Base-by-base conservation (phyloP, 2,797 vertebrate species). In the Rhinella marina region DNA sequence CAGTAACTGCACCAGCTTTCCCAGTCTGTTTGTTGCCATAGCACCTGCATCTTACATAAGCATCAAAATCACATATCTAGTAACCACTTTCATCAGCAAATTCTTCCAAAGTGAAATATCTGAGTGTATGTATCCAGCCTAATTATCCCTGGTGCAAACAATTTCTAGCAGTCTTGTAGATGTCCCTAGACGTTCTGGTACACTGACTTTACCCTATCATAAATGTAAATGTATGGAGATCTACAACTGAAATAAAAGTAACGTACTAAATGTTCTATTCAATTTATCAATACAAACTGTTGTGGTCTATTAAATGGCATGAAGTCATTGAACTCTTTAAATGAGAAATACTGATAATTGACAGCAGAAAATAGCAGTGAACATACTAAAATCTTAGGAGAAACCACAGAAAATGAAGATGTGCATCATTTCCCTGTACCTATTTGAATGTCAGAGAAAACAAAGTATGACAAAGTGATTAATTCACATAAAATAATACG, bases 91-190 rank as follows among this genome's bases (percentile, higher is more conserved):
- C 10, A 75, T 86, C 25, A 21, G 12, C 73, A 86, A 9, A 23
- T 25, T 14, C 41, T 16, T 85, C 14, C 21, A 77, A 61, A 85
- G 13, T 62, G 75, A 23, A 73, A 72, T 72, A 25, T 59, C 59
- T 23, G 13, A 66, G 3, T 29, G 3, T 78, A 16, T 64, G 17
- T 25, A 66, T 48, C 32, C 21, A 78, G 78, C 10, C 68, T 66
- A 86, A 86, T 78, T 86, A 86, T 68, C 25, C 41, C 62, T 86
- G 41, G 61, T 78, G 84, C 59, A 86, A 59, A 78, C 75, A 64
- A 19, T 25, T 64, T 32, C 52, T 86, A 3, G 11, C 29, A 41
- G 6, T 50, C 32, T 11, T 62, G 56, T 19, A 25, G 21, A 54
- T 66, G 54, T 66, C 84, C 84, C 84, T 7, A 52, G 84, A 25